Evolutionary conservation across 2,888 invertebrate genomes (phyloP).

Genomic region (Hypolimnas misippus): DNA sequence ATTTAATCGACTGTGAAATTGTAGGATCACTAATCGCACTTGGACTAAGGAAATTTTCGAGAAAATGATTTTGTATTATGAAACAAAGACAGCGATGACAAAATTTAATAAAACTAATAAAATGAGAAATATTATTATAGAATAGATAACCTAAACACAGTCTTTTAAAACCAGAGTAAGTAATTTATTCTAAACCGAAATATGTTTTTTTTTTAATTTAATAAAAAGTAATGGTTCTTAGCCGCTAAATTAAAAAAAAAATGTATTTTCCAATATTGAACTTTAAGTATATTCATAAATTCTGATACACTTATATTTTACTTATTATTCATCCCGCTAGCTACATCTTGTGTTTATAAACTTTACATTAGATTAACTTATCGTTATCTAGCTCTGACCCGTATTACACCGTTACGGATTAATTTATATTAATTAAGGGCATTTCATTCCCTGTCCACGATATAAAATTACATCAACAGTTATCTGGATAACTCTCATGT

Average conservation of each 20-base stretch:
- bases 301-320: background rate
- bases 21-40: background rate
- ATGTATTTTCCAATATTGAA: too few relatives aligned
- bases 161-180: too few relatives aligned
- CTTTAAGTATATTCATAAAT: background rate
- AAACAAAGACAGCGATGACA: too few relatives aligned
- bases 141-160: too few relatives aligned
- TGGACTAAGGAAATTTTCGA: background rate
- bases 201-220: too few relatives aligned
- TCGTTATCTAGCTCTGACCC: background rate
- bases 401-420: constrained; percentile 3
- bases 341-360: background rate
- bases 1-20: background rate
- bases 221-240: too few relatives aligned
- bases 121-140: too few relatives aligned
- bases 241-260: too few relatives aligned
- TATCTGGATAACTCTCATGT: background rate
- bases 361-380: constrained; percentile 2
- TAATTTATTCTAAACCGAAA: too few relatives aligned
- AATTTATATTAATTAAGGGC: constrained; percentile 11
- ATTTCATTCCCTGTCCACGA: background rate
- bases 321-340: background rate
- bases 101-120: too few relatives aligned
- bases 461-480: background rate
- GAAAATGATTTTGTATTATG: too few relatives aligned